Percentiles rank a stretch among this genome's conserved stretches.
These are phyloP conservation scores for Ceratitis capitata DNA, from an alignment of 1,140 invertebrate species.

Conservation along the genomic window DNA sequence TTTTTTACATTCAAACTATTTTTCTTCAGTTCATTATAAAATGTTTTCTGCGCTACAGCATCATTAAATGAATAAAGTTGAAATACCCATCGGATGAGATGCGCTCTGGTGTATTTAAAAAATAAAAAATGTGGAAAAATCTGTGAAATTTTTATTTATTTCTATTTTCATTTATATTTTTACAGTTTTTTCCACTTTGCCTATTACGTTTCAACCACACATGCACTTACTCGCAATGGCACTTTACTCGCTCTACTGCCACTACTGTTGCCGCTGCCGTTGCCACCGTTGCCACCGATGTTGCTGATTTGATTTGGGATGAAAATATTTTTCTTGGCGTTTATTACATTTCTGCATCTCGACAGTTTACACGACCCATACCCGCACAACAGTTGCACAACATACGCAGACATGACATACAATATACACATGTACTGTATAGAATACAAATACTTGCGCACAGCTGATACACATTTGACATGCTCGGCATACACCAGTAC, in stretches of 20 bases:
- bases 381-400: too few species aligned
- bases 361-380: background rate
- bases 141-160: background rate
- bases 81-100: too few species aligned
- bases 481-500: background rate
- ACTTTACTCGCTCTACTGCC: background rate
- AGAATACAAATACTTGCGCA: background rate
- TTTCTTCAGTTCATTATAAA: too few species aligned
- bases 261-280: too few species aligned
- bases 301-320: slow-evolving; percentile 20
- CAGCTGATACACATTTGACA: slow-evolving; percentile 25
- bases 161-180: background rate
- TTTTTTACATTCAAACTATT: too few species aligned
- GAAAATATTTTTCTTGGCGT: slow-evolving; percentile 36
- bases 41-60: too few species aligned
- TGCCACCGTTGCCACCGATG: background rate
- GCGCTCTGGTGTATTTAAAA: too few species aligned
- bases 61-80: too few species aligned
- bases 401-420: background rate
- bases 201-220: background rate
- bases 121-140: background rate
- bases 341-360: background rate
- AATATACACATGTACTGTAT: too few species aligned
- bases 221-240: background rate
- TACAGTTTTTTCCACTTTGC: background rate